Conservation (phyloP, 2,888 invertebrate species). For the Spodoptera exigua region DNA sequence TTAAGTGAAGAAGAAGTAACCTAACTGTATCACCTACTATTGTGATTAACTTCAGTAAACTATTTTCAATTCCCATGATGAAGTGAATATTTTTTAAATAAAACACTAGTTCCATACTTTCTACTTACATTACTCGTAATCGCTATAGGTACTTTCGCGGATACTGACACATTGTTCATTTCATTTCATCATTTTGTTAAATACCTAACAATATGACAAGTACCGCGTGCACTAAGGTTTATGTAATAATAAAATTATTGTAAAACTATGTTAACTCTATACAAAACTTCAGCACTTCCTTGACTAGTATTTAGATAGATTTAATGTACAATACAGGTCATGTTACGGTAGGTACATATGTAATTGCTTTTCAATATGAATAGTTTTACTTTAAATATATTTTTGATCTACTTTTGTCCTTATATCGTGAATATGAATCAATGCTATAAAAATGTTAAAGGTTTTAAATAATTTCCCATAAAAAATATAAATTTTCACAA, state of each 20-base stretch:
- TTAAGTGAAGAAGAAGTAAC: too few relatives aligned
- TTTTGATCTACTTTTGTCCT: slow-evolving; percentile 5
- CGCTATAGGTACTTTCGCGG: slow-evolving; percentile 3
- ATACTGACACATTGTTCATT: slow-evolving; percentile 13
- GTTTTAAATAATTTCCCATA: slow-evolving; percentile 32
- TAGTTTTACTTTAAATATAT: slow-evolving; percentile 26
- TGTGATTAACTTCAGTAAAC: too few relatives aligned
- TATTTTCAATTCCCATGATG: too few relatives aligned
- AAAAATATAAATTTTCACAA: slow-evolving; percentile 46
- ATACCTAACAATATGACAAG: slow-evolving; percentile 13
- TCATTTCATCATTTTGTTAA: neutral
- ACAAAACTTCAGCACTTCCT: slow-evolving; percentile 29
- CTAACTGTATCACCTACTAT: too few relatives aligned
- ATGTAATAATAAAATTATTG: slow-evolving; percentile 25
- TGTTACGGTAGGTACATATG: too few relatives aligned
- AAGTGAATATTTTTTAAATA: neutral
- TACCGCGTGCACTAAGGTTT: slow-evolving; percentile 10
- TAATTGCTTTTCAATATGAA: slow-evolving; percentile 1
- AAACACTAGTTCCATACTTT: slow-evolving; percentile 8
- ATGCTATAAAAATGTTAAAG: slow-evolving; percentile 23
- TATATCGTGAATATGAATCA: slow-evolving; percentile 16
- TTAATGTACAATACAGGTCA: slow-evolving; percentile 27
- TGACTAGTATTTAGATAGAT: slow-evolving; percentile 37
- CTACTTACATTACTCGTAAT: slow-evolving; percentile 16
- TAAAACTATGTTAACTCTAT: slow-evolving; percentile 38